A percentile compares a stretch with the other conserved stretches of the same genome.
Evolutionary conservation across 2,797 vertebrate species (phyloP).

Genomic region (Chaetophractus vellerosus): DNA sequence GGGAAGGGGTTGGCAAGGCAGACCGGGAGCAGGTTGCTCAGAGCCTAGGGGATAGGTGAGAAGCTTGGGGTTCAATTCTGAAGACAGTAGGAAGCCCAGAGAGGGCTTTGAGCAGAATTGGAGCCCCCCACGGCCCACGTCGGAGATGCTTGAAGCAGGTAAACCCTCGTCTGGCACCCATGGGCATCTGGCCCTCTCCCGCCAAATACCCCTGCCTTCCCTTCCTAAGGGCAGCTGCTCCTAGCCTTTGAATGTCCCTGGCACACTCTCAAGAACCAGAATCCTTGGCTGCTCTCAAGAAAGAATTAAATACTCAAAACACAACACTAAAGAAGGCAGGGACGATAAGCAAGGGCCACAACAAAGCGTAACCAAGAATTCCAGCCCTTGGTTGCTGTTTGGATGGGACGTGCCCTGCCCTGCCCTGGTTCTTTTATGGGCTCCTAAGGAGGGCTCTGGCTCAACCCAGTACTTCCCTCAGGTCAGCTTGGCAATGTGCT

Average conservation of each 20-base stretch:
- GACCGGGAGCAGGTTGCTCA: neutral
- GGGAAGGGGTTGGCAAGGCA: neutral
- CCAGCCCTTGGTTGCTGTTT: rapidly evolving
- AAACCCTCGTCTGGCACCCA: neutral
- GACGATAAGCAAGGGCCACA: neutral
- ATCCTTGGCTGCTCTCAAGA: neutral
- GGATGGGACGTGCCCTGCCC: neutral
- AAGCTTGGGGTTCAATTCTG: neutral
- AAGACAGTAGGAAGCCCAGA: neutral
- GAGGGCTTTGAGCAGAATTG: neutral
- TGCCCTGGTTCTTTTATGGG: rapidly evolving
- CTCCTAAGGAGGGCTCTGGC: neutral
- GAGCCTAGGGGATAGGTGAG: neutral
- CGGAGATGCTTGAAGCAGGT: neutral
- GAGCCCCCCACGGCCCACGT: neutral
- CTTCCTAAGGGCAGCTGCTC: neutral
- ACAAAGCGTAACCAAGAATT: neutral
- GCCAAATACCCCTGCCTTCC: neutral
- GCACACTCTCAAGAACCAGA: neutral
- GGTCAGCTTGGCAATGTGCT: neutral
- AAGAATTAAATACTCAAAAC: neutral
- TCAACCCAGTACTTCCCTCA: neutral
- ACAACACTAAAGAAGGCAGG: neutral
- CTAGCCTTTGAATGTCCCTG: neutral
- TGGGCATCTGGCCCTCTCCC: neutral